phyloP scores from a whole-genome alignment of 2,113 vertebrate genomes.

The Odobenus rosmarus region DNA sequence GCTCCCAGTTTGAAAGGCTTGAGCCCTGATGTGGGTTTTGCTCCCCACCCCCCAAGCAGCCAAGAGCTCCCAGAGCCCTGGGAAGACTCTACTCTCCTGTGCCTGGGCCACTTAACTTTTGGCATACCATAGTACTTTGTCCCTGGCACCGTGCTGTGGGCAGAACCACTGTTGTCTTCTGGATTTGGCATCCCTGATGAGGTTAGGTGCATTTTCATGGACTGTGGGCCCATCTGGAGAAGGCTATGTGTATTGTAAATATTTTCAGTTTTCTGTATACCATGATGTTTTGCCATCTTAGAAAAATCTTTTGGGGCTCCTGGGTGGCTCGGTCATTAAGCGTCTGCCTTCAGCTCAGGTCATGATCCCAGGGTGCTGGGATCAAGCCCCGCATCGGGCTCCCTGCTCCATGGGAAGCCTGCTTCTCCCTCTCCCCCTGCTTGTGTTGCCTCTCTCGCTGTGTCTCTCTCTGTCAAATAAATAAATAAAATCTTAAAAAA shows the following conservation, averaged over 20 bases:
- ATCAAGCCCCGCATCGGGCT: too few species aligned
- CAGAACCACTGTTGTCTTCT: neutral
- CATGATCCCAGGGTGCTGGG: too few species aligned
- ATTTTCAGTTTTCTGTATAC: neutral
- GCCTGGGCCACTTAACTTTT: neutral
- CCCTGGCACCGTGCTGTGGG: neutral
- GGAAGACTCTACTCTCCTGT: neutral
- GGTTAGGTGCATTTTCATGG: neutral
- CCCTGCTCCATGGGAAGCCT: too few species aligned
- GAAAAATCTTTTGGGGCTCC: neutral
- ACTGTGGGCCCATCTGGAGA: neutral
- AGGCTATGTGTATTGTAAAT: neutral
- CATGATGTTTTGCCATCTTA: neutral
- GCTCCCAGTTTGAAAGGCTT: neutral
- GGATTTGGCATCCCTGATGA: neutral
- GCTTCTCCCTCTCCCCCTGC: too few species aligned
- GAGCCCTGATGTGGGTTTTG: neutral
- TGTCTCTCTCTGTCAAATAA: too few species aligned
- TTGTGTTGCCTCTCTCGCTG: too few species aligned
- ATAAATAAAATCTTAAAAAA: too few species aligned
- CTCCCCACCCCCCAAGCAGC: neutral
- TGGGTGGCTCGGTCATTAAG: too few species aligned
- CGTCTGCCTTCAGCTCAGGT: too few species aligned
- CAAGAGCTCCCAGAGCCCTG: neutral
- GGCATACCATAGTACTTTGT: rapidly evolving